These are phyloP conservation scores for Pseudopodoces humilis DNA, from an alignment of 2,113 vertebrate genomes.

Conservation along the genomic window DNA sequence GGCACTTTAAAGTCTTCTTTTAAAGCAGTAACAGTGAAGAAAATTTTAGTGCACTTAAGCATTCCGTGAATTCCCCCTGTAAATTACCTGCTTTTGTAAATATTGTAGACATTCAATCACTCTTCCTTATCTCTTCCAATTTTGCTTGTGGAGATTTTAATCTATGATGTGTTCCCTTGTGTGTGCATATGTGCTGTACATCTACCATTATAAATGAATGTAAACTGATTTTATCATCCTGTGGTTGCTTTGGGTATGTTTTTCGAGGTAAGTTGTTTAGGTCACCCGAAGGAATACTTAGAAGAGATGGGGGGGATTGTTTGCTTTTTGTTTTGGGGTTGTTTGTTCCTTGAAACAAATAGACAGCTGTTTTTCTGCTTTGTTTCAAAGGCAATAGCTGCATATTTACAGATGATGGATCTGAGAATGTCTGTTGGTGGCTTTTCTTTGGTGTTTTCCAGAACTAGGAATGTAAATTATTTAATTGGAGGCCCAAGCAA, in stretches of 20 bases:
- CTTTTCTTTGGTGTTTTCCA: neutral
- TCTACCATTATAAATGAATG: neutral
- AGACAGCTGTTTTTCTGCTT: neutral
- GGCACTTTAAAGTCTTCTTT: neutral
- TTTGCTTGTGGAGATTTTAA: constrained; percentile 45
- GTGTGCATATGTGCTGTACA: neutral
- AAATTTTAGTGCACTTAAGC: neutral
- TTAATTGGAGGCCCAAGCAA: neutral
- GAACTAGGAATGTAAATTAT: neutral
- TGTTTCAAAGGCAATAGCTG: neutral
- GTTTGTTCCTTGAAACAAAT: neutral
- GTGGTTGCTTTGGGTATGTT: neutral
- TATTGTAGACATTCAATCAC: constrained; percentile 1
- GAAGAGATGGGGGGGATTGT: neutral
- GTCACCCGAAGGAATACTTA: neutral
- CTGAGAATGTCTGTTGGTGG: neutral
- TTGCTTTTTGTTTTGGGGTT: neutral
- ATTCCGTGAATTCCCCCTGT: neutral
- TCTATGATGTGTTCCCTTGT: neutral
- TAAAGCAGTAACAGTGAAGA: neutral
- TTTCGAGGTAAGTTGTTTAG: neutral
- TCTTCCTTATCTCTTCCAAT: constrained; percentile 17
- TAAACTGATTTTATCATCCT: neutral
- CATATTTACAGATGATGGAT: neutral
- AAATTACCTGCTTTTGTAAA: constrained; percentile 32